Conservation (phyloP, 2,113 vertebrate genomes). For the Pseudorhombus dupliciocellatus region DNA sequence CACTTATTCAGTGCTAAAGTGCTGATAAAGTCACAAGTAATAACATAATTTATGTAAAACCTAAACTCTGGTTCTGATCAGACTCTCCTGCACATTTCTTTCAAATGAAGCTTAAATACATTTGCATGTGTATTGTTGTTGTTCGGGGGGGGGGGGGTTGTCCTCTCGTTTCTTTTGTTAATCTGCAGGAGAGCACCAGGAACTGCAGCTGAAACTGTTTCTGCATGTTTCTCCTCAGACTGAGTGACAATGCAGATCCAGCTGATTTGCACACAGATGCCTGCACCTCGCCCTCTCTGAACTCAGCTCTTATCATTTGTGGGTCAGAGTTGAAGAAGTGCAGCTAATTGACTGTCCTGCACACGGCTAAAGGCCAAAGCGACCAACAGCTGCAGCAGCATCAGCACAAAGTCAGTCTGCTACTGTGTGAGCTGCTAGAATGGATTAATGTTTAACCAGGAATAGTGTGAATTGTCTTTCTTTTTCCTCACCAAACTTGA, state of each 20-base stretch:
- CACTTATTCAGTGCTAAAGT: no score
- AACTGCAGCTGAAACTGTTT: not conserved
- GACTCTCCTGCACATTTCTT: not conserved
- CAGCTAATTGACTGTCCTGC: no score
- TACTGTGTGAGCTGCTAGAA: not conserved
- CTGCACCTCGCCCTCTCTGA: not conserved
- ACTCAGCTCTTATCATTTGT: slow-evolving; percentile 1
- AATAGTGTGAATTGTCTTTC: not conserved
- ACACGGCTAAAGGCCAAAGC: not conserved
- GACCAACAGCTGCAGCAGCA: not conserved
- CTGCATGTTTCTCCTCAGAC: not conserved
- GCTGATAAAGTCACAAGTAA: no score
- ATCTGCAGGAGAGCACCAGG: not conserved
- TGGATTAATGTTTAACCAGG: slow-evolving; percentile 22
- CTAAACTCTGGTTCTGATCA: not conserved
- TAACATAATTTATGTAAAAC: no score
- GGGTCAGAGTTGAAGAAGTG: slow-evolving; percentile 16
- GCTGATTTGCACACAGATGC: slow-evolving; percentile 11
- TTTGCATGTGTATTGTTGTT: not conserved
- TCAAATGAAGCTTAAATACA: no score
- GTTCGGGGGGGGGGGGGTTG: no score
- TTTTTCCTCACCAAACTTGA: not conserved
- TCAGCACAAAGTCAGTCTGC: not conserved
- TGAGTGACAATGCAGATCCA: not conserved
- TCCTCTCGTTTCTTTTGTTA: not conserved